Evolutionary conservation across 2,888 invertebrate genomes (phyloP).

Genomic region (Lysandra coridon): DNA sequence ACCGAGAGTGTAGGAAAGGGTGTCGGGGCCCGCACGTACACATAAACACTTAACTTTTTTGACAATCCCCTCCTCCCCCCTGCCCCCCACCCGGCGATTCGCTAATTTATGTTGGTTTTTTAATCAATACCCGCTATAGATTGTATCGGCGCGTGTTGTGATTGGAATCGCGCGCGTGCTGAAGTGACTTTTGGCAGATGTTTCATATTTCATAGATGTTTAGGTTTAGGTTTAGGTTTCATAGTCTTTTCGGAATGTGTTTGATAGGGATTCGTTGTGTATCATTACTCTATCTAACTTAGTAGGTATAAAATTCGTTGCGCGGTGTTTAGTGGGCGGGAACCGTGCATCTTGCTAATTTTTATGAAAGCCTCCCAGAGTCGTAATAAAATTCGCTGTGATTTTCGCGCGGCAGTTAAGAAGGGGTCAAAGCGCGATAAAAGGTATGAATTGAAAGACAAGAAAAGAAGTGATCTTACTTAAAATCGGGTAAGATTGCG

Average conservation of each 20-base stretch:
- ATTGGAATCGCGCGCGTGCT: conserved; percentile 13
- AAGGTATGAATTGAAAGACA: no score
- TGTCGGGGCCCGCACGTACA: conserved; percentile 60
- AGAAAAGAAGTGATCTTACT: no score
- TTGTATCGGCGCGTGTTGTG: conserved; percentile 53
- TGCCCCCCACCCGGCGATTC: conserved; percentile 70
- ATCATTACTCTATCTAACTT: neutral
- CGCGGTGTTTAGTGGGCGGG: neutral
- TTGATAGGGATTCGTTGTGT: neutral
- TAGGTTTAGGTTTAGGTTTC: neutral
- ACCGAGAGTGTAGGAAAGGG: conserved; percentile 80
- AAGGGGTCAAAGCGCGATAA: no score
- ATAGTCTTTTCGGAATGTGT: neutral
- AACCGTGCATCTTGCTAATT: neutral
- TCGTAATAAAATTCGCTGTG: no score
- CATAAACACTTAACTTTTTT: conserved; percentile 81
- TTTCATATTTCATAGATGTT: neutral
- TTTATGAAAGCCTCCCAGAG: no score
- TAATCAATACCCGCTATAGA: conserved; percentile 77
- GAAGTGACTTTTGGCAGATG: neutral
- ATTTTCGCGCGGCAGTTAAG: no score
- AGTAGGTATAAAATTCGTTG: neutral
- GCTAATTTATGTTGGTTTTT: conserved; percentile 81
- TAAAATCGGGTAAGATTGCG: no score
- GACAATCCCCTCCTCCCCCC: conserved; percentile 71